phyloP scores from a whole-genome alignment of 1,140 invertebrate species.

The Drosophila tsacasi region DNA sequence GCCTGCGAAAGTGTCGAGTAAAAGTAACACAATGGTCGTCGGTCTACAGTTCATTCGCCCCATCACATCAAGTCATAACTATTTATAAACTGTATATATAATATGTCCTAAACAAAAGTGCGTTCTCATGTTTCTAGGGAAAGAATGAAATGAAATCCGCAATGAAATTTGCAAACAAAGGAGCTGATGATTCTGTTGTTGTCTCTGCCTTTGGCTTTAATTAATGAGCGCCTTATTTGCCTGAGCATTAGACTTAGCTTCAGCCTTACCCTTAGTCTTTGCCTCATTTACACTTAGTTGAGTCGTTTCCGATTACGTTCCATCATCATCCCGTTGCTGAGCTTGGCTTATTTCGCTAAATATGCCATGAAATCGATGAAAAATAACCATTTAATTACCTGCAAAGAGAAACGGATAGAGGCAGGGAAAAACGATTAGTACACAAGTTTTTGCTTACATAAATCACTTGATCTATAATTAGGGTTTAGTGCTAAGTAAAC shows the following conservation, averaged over 20 bases:
- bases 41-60: slow-evolving; percentile 58
- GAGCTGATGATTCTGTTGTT: slow-evolving; percentile 32
- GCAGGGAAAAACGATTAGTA: slow-evolving; percentile 50
- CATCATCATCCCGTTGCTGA: slow-evolving; percentile 9
- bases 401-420: slow-evolving; percentile 48
- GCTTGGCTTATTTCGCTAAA: slow-evolving; percentile 44
- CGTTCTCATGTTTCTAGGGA: slow-evolving; percentile 70
- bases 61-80: slow-evolving; percentile 33
- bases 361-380: slow-evolving; percentile 55
- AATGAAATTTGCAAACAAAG: slow-evolving; percentile 61
- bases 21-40: slow-evolving; percentile 42
- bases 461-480: slow-evolving; percentile 37
- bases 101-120: slow-evolving; percentile 65
- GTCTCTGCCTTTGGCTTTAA: slow-evolving; percentile 39
- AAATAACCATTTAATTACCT: slow-evolving; percentile 73
- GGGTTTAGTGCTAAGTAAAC: slow-evolving; percentile 18
- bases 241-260: neutral
- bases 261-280: neutral
- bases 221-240: slow-evolving; percentile 64
- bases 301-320: slow-evolving; percentile 28
- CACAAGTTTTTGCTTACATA: slow-evolving; percentile 25
- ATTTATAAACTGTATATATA: slow-evolving; percentile 54
- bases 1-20: slow-evolving; percentile 67
- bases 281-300: slow-evolving; percentile 8
- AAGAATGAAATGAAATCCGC: slow-evolving; percentile 37